Conservation (phyloP, 2,113 vertebrate genomes). For the Rana temporaria region DNA sequence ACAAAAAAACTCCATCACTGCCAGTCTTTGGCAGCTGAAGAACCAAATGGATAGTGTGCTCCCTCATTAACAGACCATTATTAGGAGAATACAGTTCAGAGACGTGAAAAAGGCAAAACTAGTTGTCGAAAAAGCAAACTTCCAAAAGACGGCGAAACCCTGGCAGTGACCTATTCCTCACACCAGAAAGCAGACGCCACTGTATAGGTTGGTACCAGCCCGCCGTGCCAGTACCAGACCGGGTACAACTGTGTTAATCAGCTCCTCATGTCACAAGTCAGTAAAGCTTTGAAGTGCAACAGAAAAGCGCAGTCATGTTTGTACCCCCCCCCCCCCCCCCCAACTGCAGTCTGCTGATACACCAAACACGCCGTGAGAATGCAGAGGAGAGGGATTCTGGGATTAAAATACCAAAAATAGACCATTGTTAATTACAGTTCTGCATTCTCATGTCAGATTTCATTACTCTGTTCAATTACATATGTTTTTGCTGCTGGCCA, state of each 20-base stretch:
- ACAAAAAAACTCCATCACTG: no score
- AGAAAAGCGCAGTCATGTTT: constrained; percentile 19
- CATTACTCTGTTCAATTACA: constrained; percentile 37
- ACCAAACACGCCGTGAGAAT: background rate
- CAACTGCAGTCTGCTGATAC: background rate
- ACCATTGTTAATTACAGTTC: constrained; percentile 14
- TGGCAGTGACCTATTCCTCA: no score
- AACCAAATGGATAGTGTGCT: no score
- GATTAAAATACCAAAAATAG: constrained; percentile 38
- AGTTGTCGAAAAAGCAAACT: no score
- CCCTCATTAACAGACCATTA: no score
- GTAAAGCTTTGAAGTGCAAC: constrained; percentile 25
- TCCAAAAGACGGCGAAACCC: no score
- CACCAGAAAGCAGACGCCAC: no score
- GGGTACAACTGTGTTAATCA: constrained; percentile 17
- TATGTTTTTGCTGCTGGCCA: constrained; percentile 64
- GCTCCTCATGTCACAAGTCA: background rate
- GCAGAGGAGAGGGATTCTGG: constrained; percentile 30
- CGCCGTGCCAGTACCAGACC: background rate
- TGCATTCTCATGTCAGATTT: constrained; percentile 20
- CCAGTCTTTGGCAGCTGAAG: no score
- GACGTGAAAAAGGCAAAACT: no score
- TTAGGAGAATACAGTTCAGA: no score
- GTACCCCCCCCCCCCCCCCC: background rate
- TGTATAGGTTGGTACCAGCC: no score